These are phyloP conservation scores for Dicyrtoma fusca DNA, from an alignment of 2,888 invertebrate species.

Conservation along the genomic window DNA sequence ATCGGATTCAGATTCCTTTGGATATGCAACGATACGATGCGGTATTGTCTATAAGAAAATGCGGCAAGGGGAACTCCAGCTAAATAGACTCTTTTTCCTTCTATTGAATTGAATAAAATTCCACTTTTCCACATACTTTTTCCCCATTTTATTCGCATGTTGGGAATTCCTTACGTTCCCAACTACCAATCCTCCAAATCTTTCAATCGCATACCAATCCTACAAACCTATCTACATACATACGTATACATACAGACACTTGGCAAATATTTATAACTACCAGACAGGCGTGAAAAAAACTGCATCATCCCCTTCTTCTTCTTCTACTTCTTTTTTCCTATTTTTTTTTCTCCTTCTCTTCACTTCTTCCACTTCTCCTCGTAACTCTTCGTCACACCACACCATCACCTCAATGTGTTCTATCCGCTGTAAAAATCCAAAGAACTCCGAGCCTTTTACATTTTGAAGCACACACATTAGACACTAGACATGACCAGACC, in stretches of 20 bases:
- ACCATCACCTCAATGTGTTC: not conserved
- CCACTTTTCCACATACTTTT: constrained; percentile 51
- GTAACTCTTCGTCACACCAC: not conserved
- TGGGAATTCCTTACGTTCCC: constrained; percentile 46
- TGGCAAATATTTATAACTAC: constrained; percentile 39
- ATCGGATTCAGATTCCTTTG: not conserved
- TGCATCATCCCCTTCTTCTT: constrained; percentile 12
- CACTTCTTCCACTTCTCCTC: not conserved
- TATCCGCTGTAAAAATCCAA: no score
- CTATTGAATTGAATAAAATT: constrained; percentile 50
- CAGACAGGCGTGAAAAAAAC: constrained; percentile 18
- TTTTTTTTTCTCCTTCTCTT: constrained; percentile 5
- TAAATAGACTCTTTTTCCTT: constrained; percentile 43
- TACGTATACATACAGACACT: constrained; percentile 19
- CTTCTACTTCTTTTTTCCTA: not conserved
- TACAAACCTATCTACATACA: constrained; percentile 31
- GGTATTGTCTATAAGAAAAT: constrained; percentile 18
- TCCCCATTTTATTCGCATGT: constrained; percentile 49
- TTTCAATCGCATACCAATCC: constrained; percentile 42
- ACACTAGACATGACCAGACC: not conserved
- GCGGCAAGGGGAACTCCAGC: constrained; percentile 29
- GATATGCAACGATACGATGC: not conserved
- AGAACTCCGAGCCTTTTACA: not conserved
- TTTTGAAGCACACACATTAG: not conserved
- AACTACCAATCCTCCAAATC: constrained; percentile 47